Evolutionary conservation across 2,113 vertebrate species (phyloP).

Genomic region (Mastomys natalensis): DNA sequence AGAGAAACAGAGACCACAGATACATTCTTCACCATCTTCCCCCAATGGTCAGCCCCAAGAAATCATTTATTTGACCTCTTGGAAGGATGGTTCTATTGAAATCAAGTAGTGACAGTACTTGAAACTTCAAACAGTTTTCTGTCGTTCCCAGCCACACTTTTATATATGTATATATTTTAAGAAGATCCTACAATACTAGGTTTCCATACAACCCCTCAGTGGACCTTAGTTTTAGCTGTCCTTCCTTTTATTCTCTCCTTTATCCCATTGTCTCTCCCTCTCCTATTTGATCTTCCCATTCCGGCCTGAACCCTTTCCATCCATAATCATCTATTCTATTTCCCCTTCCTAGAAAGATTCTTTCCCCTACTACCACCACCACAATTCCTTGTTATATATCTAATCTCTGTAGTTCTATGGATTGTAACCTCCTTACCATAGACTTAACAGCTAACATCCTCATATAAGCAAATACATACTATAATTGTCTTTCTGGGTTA

Average conservation of each 20-base stretch:
- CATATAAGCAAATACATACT: background rate
- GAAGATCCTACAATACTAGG: background rate
- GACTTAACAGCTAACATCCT: background rate
- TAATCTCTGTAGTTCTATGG: background rate
- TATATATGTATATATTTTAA: background rate
- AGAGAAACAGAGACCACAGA: background rate
- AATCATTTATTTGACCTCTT: background rate
- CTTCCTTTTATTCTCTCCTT: background rate
- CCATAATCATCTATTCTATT: background rate
- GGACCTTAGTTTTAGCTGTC: background rate
- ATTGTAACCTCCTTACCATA: background rate
- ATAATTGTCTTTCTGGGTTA: background rate
- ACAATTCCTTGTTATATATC: background rate
- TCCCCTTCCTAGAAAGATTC: background rate
- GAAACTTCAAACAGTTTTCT: background rate
- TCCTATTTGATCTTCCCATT: background rate
- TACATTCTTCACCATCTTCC: background rate
- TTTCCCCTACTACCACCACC: background rate
- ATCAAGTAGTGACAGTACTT: background rate
- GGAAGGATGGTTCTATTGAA: background rate
- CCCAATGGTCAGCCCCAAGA: background rate
- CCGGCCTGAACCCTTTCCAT: background rate
- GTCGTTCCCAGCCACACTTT: background rate
- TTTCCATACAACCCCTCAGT: background rate
- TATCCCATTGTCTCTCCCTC: background rate